phyloP scores from a whole-genome alignment of 2,888 invertebrate genomes.

The Saturnia pavonia region DNA sequence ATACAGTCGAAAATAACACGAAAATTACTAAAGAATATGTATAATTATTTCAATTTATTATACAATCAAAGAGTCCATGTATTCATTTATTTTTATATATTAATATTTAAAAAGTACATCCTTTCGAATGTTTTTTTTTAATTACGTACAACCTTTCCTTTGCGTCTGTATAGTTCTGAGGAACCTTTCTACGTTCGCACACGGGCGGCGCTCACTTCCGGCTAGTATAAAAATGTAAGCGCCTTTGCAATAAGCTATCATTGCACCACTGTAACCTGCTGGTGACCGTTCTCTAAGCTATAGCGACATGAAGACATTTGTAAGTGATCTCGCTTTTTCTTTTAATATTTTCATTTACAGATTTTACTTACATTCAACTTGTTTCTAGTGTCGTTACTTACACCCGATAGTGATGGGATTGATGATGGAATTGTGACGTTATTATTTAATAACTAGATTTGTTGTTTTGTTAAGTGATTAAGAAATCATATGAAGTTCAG shows the following conservation, averaged over 20 bases:
- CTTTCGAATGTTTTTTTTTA: neutral
- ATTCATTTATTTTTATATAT: neutral
- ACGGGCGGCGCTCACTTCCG: slow-evolving; percentile 71
- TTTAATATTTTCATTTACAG: neutral
- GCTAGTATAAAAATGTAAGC: slow-evolving; percentile 72
- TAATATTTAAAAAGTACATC: neutral
- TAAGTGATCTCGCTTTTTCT: slow-evolving; percentile 52
- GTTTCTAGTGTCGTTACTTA: neutral
- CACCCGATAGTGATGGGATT: neutral
- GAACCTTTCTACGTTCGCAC: slow-evolving; percentile 65
- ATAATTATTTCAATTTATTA: too few species aligned
- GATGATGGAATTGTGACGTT: neutral
- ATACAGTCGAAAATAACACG: too few species aligned
- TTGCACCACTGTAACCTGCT: slow-evolving; percentile 50
- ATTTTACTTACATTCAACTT: neutral
- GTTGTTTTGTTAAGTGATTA: neutral
- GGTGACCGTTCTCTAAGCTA: slow-evolving; percentile 47
- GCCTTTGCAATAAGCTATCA: slow-evolving; percentile 63
- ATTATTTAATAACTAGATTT: neutral
- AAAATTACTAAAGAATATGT: too few species aligned
- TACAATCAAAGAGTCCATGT: too few species aligned
- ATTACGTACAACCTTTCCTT: neutral
- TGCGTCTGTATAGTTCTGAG: slow-evolving; percentile 48
- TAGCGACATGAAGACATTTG: slow-evolving; percentile 75
- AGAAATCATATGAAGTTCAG: neutral